Percentiles rank a stretch among this genome's conserved stretches.
These are phyloP conservation scores for Pteropus rufus DNA, from an alignment of 2,797 vertebrate genomes.

Conservation along the genomic window DNA sequence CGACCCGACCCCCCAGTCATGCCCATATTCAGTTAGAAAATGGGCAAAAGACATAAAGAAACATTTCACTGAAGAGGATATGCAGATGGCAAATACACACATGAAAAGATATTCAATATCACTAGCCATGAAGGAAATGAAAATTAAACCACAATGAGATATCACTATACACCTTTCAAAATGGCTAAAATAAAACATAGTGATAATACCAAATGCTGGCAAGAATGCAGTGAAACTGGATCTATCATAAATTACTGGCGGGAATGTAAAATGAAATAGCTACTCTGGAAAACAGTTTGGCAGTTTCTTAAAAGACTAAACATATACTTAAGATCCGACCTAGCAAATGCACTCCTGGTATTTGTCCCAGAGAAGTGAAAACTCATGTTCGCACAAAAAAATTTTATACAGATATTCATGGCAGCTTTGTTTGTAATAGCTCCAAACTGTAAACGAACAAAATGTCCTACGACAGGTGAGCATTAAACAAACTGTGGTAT, in stretches of 20 bases:
- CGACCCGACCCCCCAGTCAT: too few species aligned
- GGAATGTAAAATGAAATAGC: neutral
- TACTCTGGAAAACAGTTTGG: neutral
- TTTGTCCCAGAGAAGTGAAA: neutral
- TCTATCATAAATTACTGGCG: neutral
- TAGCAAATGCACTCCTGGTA: neutral
- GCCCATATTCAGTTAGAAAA: neutral
- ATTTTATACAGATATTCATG: neutral
- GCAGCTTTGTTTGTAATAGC: neutral
- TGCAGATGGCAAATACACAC: neutral
- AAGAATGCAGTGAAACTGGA: neutral
- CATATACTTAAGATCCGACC: neutral
- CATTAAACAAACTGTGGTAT: neutral
- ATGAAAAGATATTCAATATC: neutral
- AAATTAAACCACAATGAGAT: neutral
- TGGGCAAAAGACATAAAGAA: neutral
- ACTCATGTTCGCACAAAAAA: neutral
- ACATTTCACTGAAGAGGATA: neutral
- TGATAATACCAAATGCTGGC: neutral
- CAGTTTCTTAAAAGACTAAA: slow-evolving; percentile 28
- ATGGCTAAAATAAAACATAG: neutral
- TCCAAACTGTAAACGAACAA: neutral
- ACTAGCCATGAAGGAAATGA: neutral
- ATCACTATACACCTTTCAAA: neutral
- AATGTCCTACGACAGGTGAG: neutral